phyloP scores from a whole-genome alignment of 2,888 invertebrate genomes.

The Acleris cristana region DNA sequence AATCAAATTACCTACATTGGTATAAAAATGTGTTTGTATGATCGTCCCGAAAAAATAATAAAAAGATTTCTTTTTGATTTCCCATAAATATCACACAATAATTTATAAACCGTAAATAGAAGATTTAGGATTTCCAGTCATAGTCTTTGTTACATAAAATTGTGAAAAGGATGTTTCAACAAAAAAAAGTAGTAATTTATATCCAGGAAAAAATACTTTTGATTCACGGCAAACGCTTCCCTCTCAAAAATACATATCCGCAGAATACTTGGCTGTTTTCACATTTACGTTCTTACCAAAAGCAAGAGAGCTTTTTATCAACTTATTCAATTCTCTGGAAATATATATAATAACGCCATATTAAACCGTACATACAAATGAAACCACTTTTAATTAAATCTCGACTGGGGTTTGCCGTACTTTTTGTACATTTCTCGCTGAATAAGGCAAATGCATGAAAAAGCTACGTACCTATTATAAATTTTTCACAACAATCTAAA shows the following conservation, averaged over 20 bases:
- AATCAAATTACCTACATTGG: too few relatives aligned
- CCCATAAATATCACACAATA: too few relatives aligned
- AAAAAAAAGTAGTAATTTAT: constrained; percentile 55
- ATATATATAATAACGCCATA: background rate
- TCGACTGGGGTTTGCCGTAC: constrained; percentile 15
- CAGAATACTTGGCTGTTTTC: too few relatives aligned
- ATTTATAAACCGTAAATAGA: too few relatives aligned
- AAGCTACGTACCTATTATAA: constrained; percentile 8
- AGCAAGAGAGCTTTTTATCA: too few relatives aligned
- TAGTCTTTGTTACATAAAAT: background rate
- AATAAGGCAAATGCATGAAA: constrained; percentile 24
- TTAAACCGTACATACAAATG: background rate
- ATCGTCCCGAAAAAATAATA: too few relatives aligned
- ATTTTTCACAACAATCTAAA: constrained; percentile 10
- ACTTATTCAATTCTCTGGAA: background rate
- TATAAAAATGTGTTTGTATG: too few relatives aligned
- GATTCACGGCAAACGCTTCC: constrained; percentile 53
- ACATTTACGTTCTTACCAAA: too few relatives aligned
- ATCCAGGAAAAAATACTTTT: constrained; percentile 54
- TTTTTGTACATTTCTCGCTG: constrained; percentile 5
- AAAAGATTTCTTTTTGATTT: too few relatives aligned
- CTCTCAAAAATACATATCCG: constrained; percentile 21
- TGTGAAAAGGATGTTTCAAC: constrained; percentile 48
- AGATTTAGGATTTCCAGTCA: too few relatives aligned
- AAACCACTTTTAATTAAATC: constrained; percentile 17